Conservation (phyloP, 2,888 invertebrate genomes). For the Fragum whitleyi region DNA sequence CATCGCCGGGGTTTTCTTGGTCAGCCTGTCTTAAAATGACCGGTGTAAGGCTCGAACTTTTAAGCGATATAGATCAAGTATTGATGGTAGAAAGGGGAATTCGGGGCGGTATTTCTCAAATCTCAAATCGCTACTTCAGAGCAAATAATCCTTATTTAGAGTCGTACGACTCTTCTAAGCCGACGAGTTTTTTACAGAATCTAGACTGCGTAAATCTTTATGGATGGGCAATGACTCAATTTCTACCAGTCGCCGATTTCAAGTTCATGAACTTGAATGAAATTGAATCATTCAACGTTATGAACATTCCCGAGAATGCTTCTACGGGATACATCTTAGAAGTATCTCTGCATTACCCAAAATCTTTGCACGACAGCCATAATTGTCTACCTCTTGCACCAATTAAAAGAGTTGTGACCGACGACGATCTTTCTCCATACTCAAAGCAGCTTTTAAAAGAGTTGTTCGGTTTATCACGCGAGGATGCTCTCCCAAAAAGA, state of each 20-base stretch:
- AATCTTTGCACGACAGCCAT: conserved; percentile 34
- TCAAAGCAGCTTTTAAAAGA: conserved; percentile 30
- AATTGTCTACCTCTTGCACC: conserved; percentile 40
- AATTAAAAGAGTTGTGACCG: background rate
- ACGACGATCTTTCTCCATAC: conserved; percentile 34
- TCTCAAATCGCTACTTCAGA: background rate
- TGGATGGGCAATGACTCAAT: conserved; percentile 25
- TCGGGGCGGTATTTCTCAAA: conserved; percentile 28
- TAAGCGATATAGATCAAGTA: conserved; percentile 29
- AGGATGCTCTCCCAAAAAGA: conserved; percentile 24
- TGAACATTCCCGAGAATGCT: conserved; percentile 17
- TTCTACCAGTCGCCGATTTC: conserved; percentile 16
- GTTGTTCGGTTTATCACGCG: conserved; percentile 14
- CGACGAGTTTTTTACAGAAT: background rate
- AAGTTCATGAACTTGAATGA: conserved; percentile 10
- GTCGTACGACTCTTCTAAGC: conserved; percentile 3
- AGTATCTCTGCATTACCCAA: conserved; percentile 35
- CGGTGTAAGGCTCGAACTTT: conserved; percentile 12
- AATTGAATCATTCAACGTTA: conserved; percentile 18
- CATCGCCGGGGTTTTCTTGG: conserved; percentile 49
- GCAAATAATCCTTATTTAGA: conserved; percentile 19
- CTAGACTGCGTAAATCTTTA: conserved; percentile 26
- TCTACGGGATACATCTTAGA: conserved; percentile 38
- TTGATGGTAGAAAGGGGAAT: conserved; percentile 23
- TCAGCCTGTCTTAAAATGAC: conserved; percentile 26